Base-by-base conservation (phyloP, 2,888 invertebrate species). In the Eulithis prunata region DNA sequence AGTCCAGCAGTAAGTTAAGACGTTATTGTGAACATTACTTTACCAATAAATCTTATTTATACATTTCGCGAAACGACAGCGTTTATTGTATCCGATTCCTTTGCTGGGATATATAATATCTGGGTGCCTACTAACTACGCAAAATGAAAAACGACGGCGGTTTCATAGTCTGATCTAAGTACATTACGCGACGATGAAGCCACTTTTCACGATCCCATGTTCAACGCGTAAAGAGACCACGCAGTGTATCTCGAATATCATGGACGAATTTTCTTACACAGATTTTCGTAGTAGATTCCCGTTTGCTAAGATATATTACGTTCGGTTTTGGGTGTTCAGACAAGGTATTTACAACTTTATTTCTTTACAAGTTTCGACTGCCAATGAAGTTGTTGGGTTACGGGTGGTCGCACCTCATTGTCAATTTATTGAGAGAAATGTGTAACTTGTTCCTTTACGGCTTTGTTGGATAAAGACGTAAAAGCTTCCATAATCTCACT, bases 21-120 rank as follows among this genome's bases (percentile, higher is more conserved):
- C 75, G 78, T 83, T 82, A 82, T 79, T 80, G 77, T 78, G 78
- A 78, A 79, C 77, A 81, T 81, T 79, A 79, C 81, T 77, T 83
- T 79, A 70, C 75, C 77, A 82, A 84, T 89, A 89, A 88, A 89
- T 89, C 89, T 85, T 78, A 74, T 87, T 86, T 86, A 83, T 84
- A 79, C 77, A 78, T 81, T 81, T 84, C 80, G 80, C 82, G 80
- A 82, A 85, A 83, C 75, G 78, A 79, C 79, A 78, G 71, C 78
- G 75, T 84, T 88, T 87, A 88, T 83, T 78, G 81, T 83, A 84
- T 81, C 83, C 75, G 80, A 81, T 82, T 80, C 82, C 76, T 78
- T 81, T 79, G 78, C 69, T 51, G 62, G 56, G 51, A 84, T 80
- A 70, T 76, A 57, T 21, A 59, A 63, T 64, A 66, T 52, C 21